phyloP scores from a whole-genome alignment of 92 coral and sea anemone genomes.

The Heliopora coerulea region DNA sequence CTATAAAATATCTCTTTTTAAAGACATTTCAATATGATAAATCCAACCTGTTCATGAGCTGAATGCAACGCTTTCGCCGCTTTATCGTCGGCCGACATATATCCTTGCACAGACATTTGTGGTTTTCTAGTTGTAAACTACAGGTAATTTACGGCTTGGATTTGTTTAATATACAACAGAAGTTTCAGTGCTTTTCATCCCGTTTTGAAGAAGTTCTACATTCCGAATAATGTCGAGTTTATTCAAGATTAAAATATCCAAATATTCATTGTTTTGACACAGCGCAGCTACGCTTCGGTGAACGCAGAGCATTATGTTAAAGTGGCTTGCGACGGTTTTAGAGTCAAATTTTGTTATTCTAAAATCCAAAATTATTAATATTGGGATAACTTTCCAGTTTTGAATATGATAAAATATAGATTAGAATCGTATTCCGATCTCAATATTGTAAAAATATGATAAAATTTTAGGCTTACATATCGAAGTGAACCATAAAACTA shows the following conservation, averaged over 20 bases:
- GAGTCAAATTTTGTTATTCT: no score
- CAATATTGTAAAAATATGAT: not conserved
- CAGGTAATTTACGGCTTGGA: not conserved
- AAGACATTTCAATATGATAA: not conserved
- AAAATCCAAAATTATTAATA: not conserved
- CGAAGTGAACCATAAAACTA: no score
- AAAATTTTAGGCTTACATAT: not conserved
- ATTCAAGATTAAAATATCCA: slow-evolving; percentile 9
- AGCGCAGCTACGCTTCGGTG: slow-evolving; percentile 10
- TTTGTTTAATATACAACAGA: not conserved
- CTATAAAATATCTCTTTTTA: not conserved
- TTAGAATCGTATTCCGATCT: no score
- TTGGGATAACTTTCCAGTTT: no score
- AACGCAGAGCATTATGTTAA: not conserved
- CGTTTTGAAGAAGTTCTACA: not conserved
- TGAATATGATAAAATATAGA: no score
- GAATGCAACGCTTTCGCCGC: slow-evolving; percentile 76
- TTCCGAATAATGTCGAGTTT: not conserved
- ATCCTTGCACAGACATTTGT: slow-evolving; percentile 1
- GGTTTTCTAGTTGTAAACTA: not conserved
- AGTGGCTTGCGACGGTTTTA: not conserved
- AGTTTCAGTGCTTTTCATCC: not conserved
- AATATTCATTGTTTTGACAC: slow-evolving; percentile 1
- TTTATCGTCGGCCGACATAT: slow-evolving; percentile 50
- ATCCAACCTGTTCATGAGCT: slow-evolving; percentile 83